Conservation (phyloP, 2,888 invertebrate species). For the Vanessa cardui region DNA sequence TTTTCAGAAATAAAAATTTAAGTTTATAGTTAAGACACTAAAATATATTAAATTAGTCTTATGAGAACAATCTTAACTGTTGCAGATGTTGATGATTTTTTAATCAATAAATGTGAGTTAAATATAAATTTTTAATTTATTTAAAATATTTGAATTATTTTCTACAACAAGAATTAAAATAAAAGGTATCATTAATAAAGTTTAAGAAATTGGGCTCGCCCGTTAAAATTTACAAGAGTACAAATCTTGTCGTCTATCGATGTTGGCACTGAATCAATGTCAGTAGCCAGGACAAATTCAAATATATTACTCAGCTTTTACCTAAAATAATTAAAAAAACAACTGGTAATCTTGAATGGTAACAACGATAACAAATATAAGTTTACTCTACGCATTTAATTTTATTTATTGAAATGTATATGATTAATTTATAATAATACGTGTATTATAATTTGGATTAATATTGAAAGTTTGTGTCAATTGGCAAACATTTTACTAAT, state of each 20-base stretch:
- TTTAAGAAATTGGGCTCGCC: background rate
- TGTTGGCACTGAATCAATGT: slow-evolving; percentile 29
- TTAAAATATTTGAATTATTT: no score
- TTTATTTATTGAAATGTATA: no score
- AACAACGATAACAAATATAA: background rate
- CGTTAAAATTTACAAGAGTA: slow-evolving; percentile 20
- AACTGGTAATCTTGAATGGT: background rate
- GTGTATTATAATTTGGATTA: background rate
- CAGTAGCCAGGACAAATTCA: slow-evolving; percentile 12
- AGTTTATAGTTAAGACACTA: no score
- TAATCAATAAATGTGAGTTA: no score
- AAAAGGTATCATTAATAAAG: background rate
- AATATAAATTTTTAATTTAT: no score
- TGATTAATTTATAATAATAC: background rate
- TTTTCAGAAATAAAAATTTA: no score
- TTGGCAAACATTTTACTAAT: slow-evolving; percentile 42
- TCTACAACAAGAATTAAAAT: background rate
- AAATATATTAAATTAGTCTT: no score
- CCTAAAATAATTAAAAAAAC: background rate
- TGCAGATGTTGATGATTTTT: no score
- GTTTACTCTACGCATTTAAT: no score
- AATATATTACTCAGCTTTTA: background rate
- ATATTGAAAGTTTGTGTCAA: slow-evolving; percentile 36
- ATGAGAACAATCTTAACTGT: no score
- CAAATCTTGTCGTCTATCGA: slow-evolving; percentile 21